phyloP scores from a whole-genome alignment of 37 sponge, comb jelly and placozoan genomes.

The Agelas oroides region DNA sequence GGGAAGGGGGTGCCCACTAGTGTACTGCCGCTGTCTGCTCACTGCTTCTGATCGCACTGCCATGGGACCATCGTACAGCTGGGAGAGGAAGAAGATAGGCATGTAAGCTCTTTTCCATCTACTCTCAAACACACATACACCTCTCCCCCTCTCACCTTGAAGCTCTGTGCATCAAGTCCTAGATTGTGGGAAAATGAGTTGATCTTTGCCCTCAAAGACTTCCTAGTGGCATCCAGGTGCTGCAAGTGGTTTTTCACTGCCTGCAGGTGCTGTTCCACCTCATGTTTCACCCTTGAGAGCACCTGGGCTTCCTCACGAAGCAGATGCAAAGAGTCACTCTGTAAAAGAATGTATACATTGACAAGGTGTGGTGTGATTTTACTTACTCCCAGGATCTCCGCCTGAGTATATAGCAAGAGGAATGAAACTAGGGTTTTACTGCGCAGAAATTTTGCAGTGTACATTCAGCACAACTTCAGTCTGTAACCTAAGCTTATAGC shows the following conservation, averaged over 20 bases:
- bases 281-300: slow-evolving; percentile 44
- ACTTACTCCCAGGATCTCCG: not conserved
- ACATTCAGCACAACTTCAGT: too few relatives aligned
- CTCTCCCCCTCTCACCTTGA: slow-evolving; percentile 62
- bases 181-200: slow-evolving; percentile 49
- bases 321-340: slow-evolving; percentile 40
- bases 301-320: slow-evolving; percentile 45
- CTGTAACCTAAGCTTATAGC: too few relatives aligned
- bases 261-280: slow-evolving; percentile 44
- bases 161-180: slow-evolving; percentile 64
- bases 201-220: slow-evolving; percentile 27
- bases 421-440: too few relatives aligned
- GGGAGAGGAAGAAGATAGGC: not conserved
- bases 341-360: not conserved
- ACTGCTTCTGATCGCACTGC: not conserved
- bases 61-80: not conserved
- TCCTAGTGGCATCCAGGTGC: slow-evolving; percentile 42
- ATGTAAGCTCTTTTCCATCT: not conserved
- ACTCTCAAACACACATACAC: not conserved
- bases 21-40: not conserved
- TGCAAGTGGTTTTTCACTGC: slow-evolving; percentile 42
- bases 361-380: too few relatives aligned
- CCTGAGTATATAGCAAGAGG: not conserved
- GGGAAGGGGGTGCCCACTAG: slow-evolving; percentile 8
- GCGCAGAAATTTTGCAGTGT: too few relatives aligned